phyloP scores from a whole-genome alignment of 2,797 vertebrate species.

The Enteromius viviparus region DNA sequence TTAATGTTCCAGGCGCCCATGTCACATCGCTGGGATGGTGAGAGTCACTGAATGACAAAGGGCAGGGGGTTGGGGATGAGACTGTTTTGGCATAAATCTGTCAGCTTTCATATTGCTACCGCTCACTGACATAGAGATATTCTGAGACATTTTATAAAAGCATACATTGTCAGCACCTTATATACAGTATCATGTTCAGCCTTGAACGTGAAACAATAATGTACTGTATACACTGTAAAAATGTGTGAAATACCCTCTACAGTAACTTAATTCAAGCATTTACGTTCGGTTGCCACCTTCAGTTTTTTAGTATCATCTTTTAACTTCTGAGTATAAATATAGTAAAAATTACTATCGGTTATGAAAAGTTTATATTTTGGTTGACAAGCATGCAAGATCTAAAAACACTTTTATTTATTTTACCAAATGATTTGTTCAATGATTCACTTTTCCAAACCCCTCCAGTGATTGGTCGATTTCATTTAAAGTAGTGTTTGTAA shows the following conservation, averaged over 20 bases:
- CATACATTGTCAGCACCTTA: background rate
- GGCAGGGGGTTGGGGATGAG: background rate
- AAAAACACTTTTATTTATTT: no score
- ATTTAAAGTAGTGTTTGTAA: no score
- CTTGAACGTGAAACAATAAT: background rate
- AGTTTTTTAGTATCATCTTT: background rate
- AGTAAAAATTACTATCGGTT: no score
- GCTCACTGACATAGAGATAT: constrained; percentile 29
- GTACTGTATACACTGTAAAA: background rate
- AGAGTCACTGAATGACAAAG: constrained; percentile 11
- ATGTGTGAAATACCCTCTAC: background rate
- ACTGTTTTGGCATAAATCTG: constrained; percentile 24
- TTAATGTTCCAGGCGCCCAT: constrained; percentile 31
- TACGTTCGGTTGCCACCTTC: background rate
- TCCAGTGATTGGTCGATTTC: no score
- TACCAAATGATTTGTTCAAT: no score
- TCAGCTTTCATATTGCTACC: constrained; percentile 18
- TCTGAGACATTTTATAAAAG: background rate
- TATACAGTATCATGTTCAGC: background rate
- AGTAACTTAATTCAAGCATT: no score
- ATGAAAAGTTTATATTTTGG: no score
- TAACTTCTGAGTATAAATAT: background rate
- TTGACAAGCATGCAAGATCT: no score
- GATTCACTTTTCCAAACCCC: no score
- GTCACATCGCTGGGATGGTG: constrained; percentile 27